Conservation (phyloP, 2,888 invertebrate genomes). For the Eupithecia tripunctaria region DNA sequence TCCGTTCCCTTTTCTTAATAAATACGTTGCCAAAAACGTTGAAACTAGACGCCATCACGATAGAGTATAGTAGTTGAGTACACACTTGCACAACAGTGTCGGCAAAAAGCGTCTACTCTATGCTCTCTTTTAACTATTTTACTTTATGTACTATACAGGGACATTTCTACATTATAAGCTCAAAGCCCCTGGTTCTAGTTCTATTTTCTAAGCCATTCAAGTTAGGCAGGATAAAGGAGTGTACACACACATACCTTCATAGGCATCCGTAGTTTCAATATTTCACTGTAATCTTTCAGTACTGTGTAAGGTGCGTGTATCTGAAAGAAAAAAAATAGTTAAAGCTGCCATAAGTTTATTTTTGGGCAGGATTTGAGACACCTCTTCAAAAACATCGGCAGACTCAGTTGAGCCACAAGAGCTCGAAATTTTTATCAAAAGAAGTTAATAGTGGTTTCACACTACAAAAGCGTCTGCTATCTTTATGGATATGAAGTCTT, state of each 20-base stretch:
- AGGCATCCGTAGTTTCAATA: slow-evolving; percentile 95
- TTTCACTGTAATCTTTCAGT: slow-evolving; percentile 94
- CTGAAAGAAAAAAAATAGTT: slow-evolving; percentile 72
- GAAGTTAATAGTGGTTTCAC: too few relatives aligned
- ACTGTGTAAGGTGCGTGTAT: slow-evolving; percentile 94
- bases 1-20: neutral
- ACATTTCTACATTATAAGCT: slow-evolving; percentile 46
- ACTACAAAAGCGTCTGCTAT: too few relatives aligned
- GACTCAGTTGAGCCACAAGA: neutral
- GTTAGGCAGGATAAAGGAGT: slow-evolving; percentile 39
- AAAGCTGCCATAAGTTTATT: neutral
- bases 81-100: slow-evolving; percentile 9
- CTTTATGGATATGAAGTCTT: too few relatives aligned
- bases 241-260: slow-evolving; percentile 88
- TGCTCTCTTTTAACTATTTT: neutral
- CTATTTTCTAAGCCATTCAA: slow-evolving; percentile 58
- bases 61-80: too few relatives aligned
- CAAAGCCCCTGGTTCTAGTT: slow-evolving; percentile 51
- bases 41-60: neutral
- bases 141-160: slow-evolving; percentile 1
- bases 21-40: neutral
- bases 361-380: neutral
- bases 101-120: neutral
- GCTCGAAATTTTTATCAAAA: too few relatives aligned
- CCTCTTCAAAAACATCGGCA: neutral